A percentile compares a stretch with the other conserved stretches of the same genome.
Conservation (phyloP, 2,888 invertebrate species). For the Eupithecia subfuscata region DNA sequence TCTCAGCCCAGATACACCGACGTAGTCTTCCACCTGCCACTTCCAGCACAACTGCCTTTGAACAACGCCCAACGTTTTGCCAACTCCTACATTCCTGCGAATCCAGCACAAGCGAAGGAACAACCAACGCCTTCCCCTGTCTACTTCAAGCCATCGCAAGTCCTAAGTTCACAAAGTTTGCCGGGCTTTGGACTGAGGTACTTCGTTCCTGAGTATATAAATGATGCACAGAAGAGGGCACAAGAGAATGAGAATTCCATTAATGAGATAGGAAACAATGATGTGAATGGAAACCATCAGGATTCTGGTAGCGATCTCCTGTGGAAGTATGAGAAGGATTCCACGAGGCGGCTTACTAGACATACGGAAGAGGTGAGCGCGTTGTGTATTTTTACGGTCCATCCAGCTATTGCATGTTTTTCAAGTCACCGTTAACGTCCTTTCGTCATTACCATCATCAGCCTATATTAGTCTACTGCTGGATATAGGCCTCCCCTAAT, state of each 20-base stretch:
- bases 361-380: constrained; percentile 65
- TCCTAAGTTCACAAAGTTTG: constrained; percentile 70
- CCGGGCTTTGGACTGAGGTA: constrained; percentile 76
- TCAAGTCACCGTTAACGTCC: not conserved
- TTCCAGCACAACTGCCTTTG: constrained; percentile 47
- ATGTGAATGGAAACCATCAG: constrained; percentile 53
- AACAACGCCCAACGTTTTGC: constrained; percentile 76
- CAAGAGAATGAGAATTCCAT: constrained; percentile 61
- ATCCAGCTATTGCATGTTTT: not conserved
- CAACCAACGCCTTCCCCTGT: constrained; percentile 48
- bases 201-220: constrained; percentile 66
- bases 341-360: constrained; percentile 61
- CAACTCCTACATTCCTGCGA: constrained; percentile 68
- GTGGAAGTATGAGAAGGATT: constrained; percentile 76
- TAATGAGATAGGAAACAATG: constrained; percentile 69
- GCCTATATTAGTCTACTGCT: too few relatives aligned
- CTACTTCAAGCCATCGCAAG: constrained; percentile 64
- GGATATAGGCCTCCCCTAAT: too few relatives aligned
- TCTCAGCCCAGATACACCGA: constrained; percentile 76
- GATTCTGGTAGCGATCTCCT: constrained; percentile 66
- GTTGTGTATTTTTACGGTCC: not conserved
- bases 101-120: constrained; percentile 52
- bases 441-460: too few relatives aligned
- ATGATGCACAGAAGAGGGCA: constrained; percentile 51
- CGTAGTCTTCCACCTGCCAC: constrained; percentile 59